A percentile compares a stretch with the other conserved stretches of the same genome.
phyloP scores from a whole-genome alignment of 2,113 vertebrate species.

The Theristicus caerulescens region DNA sequence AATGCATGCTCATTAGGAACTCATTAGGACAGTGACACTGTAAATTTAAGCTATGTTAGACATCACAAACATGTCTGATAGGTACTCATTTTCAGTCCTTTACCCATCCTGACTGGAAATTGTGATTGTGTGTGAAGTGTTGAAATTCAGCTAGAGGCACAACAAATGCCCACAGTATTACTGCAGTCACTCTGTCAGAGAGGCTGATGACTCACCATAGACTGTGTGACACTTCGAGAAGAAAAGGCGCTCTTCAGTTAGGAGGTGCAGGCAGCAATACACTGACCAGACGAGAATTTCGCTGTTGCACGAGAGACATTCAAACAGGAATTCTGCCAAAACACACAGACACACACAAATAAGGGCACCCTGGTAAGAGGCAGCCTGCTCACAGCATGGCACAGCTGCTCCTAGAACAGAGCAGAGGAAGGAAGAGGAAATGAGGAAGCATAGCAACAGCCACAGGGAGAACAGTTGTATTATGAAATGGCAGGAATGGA shows the following conservation, averaged over 20 bases:
- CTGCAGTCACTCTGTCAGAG: background rate
- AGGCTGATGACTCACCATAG: constrained; percentile 83
- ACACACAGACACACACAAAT: background rate
- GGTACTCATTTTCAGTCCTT: background rate
- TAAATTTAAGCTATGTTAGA: background rate
- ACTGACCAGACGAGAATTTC: constrained; percentile 87
- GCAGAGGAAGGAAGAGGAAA: background rate
- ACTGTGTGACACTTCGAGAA: constrained; percentile 94
- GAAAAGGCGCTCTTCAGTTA: constrained; percentile 88
- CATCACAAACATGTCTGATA: background rate
- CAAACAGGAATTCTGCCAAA: constrained; percentile 82
- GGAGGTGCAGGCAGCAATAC: constrained; percentile 86
- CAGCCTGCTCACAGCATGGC: background rate
- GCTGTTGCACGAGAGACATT: constrained; percentile 77
- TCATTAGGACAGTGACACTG: background rate
- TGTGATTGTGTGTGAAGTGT: background rate
- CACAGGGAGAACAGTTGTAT: background rate
- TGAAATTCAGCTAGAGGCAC: constrained; percentile 19
- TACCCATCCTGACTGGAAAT: background rate
- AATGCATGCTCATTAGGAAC: background rate
- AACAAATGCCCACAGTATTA: background rate
- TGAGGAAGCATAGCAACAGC: background rate
- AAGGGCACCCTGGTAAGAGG: background rate
- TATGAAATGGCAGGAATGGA: background rate
- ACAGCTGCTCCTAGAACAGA: background rate